Evolutionary conservation across 1,140 invertebrate genomes (phyloP).

Genomic region (Drosophila santomea): DNA sequence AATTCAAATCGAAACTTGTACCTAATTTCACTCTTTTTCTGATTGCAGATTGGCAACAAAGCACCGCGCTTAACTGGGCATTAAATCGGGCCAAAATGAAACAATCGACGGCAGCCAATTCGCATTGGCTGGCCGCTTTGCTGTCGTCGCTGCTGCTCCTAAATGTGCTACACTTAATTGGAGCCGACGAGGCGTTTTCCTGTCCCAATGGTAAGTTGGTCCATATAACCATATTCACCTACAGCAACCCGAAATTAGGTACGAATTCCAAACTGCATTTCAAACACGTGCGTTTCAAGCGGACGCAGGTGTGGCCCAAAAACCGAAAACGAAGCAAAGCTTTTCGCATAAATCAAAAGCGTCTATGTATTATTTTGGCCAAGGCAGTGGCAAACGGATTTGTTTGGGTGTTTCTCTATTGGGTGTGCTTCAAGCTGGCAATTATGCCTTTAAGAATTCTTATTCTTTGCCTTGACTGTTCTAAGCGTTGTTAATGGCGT

Average conservation of each 20-base stretch:
- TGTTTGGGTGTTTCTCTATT: constrained; percentile 37
- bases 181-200: constrained; percentile 75
- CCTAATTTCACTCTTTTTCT: constrained; percentile 22
- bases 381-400: constrained; percentile 15
- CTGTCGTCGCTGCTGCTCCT: constrained; percentile 64
- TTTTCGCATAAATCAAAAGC: constrained; percentile 66
- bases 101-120: constrained; percentile 78
- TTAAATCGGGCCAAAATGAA: constrained; percentile 72
- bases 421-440: constrained; percentile 15
- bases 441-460: constrained; percentile 36
- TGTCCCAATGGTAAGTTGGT: constrained; percentile 75
- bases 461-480: constrained; percentile 11
- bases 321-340: constrained; percentile 29
- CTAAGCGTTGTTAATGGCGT: constrained; percentile 48
- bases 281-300: constrained; percentile 55
- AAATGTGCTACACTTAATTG: constrained; percentile 50
- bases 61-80: constrained; percentile 57
- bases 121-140: constrained; percentile 78
- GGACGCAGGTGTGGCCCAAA: constrained; percentile 60
- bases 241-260: constrained; percentile 24
- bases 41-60: constrained; percentile 33
- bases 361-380: constrained; percentile 59
- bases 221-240: neutral
- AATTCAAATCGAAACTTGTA: neutral
- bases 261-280: constrained; percentile 50